phyloP scores from a whole-genome alignment of 2,888 invertebrate genomes.

The Ectemnius cavifrons region DNA sequence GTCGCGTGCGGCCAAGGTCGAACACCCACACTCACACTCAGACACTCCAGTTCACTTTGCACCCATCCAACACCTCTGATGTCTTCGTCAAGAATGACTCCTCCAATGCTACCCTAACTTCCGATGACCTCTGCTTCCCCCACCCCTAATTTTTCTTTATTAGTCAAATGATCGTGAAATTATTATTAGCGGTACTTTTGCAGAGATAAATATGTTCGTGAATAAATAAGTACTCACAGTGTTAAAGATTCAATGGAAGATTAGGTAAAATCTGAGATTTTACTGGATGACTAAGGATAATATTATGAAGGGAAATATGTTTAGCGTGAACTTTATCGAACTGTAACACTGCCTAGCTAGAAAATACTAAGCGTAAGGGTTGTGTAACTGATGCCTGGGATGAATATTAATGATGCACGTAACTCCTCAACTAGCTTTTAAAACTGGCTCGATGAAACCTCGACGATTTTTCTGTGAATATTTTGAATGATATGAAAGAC shows the following conservation, averaged over 20 bases:
- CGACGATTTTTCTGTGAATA: constrained; percentile 9
- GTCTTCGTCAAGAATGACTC: constrained; percentile 30
- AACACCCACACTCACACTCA: constrained; percentile 37
- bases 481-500: neutral
- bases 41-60: constrained; percentile 53
- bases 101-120: neutral
- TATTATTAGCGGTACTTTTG: too few species aligned
- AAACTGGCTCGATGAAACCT: constrained; percentile 17
- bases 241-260: too few species aligned
- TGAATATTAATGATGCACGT: constrained; percentile 31
- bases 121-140: neutral
- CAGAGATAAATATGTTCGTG: too few species aligned
- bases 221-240: too few species aligned
- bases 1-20: constrained; percentile 76
- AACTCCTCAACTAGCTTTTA: neutral
- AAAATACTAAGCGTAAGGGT: constrained; percentile 13
- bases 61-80: constrained; percentile 23
- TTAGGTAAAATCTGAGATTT: too few species aligned
- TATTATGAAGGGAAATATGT: too few species aligned
- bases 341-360: constrained; percentile 11
- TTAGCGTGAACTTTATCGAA: too few species aligned
- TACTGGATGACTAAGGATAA: too few species aligned
- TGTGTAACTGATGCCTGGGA: constrained; percentile 41
- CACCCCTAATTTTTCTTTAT: too few species aligned
- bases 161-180: too few species aligned